A percentile compares a stretch with the other conserved stretches of the same genome.
phyloP scores from a whole-genome alignment of 2,888 invertebrate genomes.

The Macroteleia sp. region DNA sequence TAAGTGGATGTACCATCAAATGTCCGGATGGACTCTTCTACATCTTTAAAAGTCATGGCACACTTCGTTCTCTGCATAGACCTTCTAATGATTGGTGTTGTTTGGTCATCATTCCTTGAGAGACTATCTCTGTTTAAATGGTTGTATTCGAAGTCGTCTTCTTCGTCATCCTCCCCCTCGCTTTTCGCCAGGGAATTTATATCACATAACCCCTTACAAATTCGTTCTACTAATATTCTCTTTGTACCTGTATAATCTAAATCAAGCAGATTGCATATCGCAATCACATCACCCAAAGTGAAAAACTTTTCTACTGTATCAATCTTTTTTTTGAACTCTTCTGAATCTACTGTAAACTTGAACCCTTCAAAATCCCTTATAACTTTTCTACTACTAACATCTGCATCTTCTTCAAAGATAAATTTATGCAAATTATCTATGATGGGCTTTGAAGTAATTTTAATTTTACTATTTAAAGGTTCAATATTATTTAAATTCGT shows the following conservation, averaged over 20 bases:
- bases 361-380: slow-evolving; percentile 19
- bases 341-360: slow-evolving; percentile 9
- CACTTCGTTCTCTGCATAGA: too few relatives aligned
- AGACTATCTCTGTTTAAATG: too few relatives aligned
- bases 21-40: slow-evolving; percentile 13
- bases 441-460: too few relatives aligned
- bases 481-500: too few relatives aligned
- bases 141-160: neutral
- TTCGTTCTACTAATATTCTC: neutral
- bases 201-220: neutral
- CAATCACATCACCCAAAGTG: slow-evolving; percentile 8
- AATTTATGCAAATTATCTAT: slow-evolving; percentile 4
- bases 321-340: slow-evolving; percentile 1
- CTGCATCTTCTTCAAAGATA: slow-evolving; percentile 25
- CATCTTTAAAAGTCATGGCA: slow-evolving; percentile 22
- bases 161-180: neutral
- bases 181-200: neutral
- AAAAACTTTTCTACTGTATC: neutral
- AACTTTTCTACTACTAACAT: neutral
- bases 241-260: slow-evolving; percentile 9
- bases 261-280: slow-evolving; percentile 12
- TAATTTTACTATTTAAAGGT: too few relatives aligned
- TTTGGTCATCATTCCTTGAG: too few relatives aligned
- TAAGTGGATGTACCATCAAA: neutral
- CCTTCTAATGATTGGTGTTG: too few relatives aligned